Evolutionary conservation across 2,797 vertebrate species (phyloP).

Genomic region (Anisognathus igniventris): DNA sequence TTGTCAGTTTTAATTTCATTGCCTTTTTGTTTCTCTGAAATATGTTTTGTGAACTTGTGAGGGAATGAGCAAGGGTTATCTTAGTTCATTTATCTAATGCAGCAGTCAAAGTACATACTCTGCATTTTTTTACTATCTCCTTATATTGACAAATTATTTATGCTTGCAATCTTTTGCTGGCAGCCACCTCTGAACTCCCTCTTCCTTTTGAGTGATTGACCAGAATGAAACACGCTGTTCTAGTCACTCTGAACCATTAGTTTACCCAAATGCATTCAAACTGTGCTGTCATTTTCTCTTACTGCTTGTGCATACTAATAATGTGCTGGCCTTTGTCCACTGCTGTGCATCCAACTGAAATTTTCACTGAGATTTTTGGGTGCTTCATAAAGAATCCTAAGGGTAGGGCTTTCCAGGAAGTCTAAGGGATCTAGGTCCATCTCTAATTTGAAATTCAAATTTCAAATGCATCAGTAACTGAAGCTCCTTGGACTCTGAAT

Average conservation of each 20-base stretch:
- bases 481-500: background rate
- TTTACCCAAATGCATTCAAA: background rate
- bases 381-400: background rate
- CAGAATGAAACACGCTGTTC: background rate
- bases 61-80: background rate
- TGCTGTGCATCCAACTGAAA: background rate
- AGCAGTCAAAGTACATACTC: background rate
- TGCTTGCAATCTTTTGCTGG: background rate
- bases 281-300: background rate
- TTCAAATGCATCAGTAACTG: background rate
- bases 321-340: background rate
- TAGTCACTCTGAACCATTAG: background rate
- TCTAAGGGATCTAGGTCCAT: background rate
- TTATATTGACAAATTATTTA: background rate
- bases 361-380: background rate
- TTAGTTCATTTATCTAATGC: background rate
- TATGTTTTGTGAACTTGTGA: background rate
- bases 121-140: background rate
- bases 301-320: background rate
- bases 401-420: background rate
- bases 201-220: background rate
- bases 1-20: slow-evolving; percentile 1
- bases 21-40: background rate
- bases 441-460: background rate
- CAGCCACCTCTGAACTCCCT: background rate